These are phyloP conservation scores for Ennomos quercinarius DNA, from an alignment of 2,888 invertebrate species.

Conservation along the genomic window DNA sequence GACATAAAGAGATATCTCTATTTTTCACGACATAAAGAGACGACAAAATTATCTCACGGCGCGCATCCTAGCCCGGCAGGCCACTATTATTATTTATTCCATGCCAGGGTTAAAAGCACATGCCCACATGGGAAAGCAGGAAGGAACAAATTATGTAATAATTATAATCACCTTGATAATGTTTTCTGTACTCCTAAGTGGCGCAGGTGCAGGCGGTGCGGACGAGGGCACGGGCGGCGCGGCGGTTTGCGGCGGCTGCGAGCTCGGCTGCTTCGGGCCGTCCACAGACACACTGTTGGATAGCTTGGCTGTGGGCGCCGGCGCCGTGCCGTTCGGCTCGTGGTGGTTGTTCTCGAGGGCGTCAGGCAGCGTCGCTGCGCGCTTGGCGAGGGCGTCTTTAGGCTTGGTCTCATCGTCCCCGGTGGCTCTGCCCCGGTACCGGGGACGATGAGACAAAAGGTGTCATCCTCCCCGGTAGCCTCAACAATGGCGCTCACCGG, in stretches of 20 bases:
- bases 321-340: constrained; percentile 75
- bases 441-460: too few relatives aligned
- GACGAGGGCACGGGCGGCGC: constrained; percentile 78
- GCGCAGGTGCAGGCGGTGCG: constrained; percentile 61
- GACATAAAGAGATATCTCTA: too few relatives aligned
- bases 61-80: too few relatives aligned
- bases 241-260: constrained; percentile 74
- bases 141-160: background rate
- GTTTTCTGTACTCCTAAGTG: constrained; percentile 78
- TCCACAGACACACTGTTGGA: constrained; percentile 76
- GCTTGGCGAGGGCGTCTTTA: constrained; percentile 79
- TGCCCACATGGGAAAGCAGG: too few relatives aligned
- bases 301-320: constrained; percentile 60
- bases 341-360: constrained; percentile 79
- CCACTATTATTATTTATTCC: too few relatives aligned
- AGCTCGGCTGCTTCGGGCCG: constrained; percentile 68
- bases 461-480: too few relatives aligned
- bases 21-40: too few relatives aligned
- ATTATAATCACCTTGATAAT: constrained; percentile 71
- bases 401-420: too few relatives aligned
- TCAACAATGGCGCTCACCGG: too few relatives aligned
- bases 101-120: too few relatives aligned
- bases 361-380: constrained; percentile 76
- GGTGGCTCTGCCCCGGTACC: too few relatives aligned
- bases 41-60: too few relatives aligned